Base-by-base conservation (phyloP, 1,140 invertebrate genomes). In the Ceratina australensis region DNA sequence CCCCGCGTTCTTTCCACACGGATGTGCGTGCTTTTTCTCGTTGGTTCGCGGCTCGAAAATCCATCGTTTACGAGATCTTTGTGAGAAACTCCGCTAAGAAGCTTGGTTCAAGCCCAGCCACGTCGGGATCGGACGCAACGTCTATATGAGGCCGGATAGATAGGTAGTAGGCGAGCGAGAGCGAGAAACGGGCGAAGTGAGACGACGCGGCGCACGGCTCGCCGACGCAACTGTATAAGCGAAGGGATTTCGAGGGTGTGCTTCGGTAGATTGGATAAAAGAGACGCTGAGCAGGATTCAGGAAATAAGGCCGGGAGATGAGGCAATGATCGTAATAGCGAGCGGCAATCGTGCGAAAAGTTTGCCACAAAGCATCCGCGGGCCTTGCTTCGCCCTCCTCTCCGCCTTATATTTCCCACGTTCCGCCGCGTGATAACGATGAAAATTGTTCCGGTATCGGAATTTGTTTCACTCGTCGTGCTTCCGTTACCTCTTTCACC, bases 61-160 rank as follows among this genome's bases (percentile, higher is more conserved):
- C 72, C 71, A 54, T 63, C 76, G 78, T 87, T 87, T 87, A 86
- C 84, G 80, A 82, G 84, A 85, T 85, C 84, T 75, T 61, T 71
- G 72, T 72, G 82, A 84, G 84, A 85, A 42, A 85, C 79, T 84
- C 82, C 60, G 82, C 75, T 84, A 83, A 84, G 83, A 65, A 61
- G 82, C 82, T 84, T 54, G 77, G 72, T 26, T 13, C 10, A 5
- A 47, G 42, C 56, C 18, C 10, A 26, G 18, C 49, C 67, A 20
- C 47, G 20, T 71, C 22, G 28, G 4, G 16, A 54, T 52, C 74
- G 56, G 33, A 7, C 68, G 10, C 28, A 24, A 16, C 28, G 22
- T 26, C 49, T 28, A 24, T 20, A 15, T 10, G 33, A n/a, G 18
- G 15, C 15, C 5, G 10, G 28, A n/a, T 15, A 24, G 18, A 49